phyloP scores from a whole-genome alignment of 2,113 vertebrate species.

The Cavia porcellus region DNA sequence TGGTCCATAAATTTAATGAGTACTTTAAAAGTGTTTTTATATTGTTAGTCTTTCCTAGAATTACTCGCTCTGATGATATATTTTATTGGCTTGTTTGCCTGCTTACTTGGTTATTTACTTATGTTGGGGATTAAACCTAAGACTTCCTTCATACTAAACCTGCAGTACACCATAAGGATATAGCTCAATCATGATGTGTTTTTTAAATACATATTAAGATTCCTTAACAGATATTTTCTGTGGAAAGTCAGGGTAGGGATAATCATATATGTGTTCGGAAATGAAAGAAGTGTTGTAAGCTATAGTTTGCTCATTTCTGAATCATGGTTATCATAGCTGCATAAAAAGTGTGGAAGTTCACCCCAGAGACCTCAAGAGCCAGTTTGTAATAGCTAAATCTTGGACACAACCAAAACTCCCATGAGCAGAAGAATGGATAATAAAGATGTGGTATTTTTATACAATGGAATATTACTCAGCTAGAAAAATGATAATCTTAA shows the following conservation, averaged over 20 bases:
- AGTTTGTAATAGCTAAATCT: too few relatives aligned
- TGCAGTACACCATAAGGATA: neutral
- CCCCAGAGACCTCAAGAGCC: too few relatives aligned
- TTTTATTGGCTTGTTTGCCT: neutral
- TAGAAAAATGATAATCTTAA: too few relatives aligned
- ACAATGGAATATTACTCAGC: too few relatives aligned
- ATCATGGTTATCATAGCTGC: neutral
- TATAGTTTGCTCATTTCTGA: neutral
- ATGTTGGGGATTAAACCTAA: neutral
- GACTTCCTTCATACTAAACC: too few relatives aligned
- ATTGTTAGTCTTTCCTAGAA: constrained; percentile 26
- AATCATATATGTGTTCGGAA: constrained; percentile 13
- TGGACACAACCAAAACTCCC: too few relatives aligned
- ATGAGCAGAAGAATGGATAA: too few relatives aligned
- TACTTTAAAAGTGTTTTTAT: constrained; percentile 51
- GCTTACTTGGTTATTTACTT: neutral
- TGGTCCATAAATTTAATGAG: constrained; percentile 12
- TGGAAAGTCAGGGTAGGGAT: neutral
- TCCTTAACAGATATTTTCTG: neutral
- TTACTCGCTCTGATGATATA: constrained; percentile 15
- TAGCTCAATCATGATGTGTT: too few relatives aligned
- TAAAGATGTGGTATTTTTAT: too few relatives aligned
- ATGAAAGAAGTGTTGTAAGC: constrained; percentile 29
- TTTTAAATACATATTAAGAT: neutral
- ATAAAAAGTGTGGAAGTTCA: neutral